phyloP scores from a whole-genome alignment of 2,888 invertebrate genomes.

The Andrena fulva region DNA sequence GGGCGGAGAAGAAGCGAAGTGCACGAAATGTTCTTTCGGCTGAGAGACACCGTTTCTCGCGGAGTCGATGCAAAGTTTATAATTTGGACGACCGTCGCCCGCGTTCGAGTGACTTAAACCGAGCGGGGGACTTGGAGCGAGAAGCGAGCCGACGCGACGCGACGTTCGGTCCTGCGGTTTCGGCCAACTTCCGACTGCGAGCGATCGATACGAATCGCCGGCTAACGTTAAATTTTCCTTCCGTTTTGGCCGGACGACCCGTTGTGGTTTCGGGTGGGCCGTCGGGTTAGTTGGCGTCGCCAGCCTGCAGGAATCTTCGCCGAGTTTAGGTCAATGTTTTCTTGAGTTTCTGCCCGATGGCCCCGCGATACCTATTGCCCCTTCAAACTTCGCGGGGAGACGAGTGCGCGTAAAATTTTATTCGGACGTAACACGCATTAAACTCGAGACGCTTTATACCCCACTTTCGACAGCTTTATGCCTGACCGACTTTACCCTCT shows the following conservation, averaged over 20 bases:
- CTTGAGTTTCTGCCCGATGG: slow-evolving; percentile 34
- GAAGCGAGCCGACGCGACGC: slow-evolving; percentile 39
- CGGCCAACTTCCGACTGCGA: slow-evolving; percentile 49
- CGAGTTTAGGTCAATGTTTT: slow-evolving; percentile 58
- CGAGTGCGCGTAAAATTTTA: slow-evolving; percentile 43
- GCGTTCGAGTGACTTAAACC: slow-evolving; percentile 45
- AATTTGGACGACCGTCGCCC: slow-evolving; percentile 37
- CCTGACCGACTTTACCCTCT: not conserved
- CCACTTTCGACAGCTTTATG: slow-evolving; percentile 27
- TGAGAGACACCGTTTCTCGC: slow-evolving; percentile 6
- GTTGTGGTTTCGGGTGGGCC: slow-evolving; percentile 36
- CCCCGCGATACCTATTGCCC: slow-evolving; percentile 34
- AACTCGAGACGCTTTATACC: slow-evolving; percentile 9
- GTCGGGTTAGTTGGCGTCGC: slow-evolving; percentile 40
- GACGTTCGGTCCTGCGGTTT: slow-evolving; percentile 55
- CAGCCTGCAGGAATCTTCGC: slow-evolving; percentile 54
- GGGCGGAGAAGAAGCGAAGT: not conserved
- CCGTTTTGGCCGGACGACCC: slow-evolving; percentile 62
- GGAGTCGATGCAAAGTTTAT: slow-evolving; percentile 52
- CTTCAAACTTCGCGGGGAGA: slow-evolving; percentile 20
- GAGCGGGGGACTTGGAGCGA: slow-evolving; percentile 36
- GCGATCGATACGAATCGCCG: slow-evolving; percentile 62
- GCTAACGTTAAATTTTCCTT: slow-evolving; percentile 68
- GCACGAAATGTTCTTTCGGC: slow-evolving; percentile 22
- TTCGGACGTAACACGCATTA: slow-evolving; percentile 20